phyloP scores from a whole-genome alignment of 2,888 invertebrate species.

The Conistra vaccinii region DNA sequence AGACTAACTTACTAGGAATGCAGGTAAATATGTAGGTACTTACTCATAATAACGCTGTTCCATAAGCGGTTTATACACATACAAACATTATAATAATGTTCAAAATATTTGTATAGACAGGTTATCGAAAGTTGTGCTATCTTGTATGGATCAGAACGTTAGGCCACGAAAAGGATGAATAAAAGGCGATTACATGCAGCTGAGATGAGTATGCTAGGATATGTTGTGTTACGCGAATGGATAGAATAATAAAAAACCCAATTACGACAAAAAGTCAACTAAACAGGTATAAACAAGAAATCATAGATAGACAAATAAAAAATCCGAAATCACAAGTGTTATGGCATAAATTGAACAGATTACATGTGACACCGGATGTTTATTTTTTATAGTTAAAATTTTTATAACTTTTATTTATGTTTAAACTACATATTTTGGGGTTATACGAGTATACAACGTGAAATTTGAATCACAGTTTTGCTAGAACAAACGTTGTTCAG shows the following conservation, averaged over 20 bases:
- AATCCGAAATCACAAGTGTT: too few relatives aligned
- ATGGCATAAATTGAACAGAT: too few relatives aligned
- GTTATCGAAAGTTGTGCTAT: not conserved
- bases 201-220: not conserved
- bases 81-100: not conserved
- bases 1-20: conserved; percentile 5
- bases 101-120: conserved; percentile 16
- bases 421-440: too few relatives aligned
- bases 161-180: not conserved
- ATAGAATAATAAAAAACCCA: not conserved
- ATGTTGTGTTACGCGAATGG: not conserved
- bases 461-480: too few relatives aligned
- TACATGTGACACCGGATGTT: too few relatives aligned
- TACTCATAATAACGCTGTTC: conserved; percentile 14
- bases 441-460: too few relatives aligned
- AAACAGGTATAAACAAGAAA: too few relatives aligned
- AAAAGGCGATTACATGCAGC: not conserved
- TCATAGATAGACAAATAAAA: too few relatives aligned
- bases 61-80: not conserved
- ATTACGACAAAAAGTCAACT: too few relatives aligned
- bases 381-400: too few relatives aligned
- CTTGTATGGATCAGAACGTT: not conserved
- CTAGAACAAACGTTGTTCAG: too few relatives aligned
- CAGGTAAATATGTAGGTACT: conserved; percentile 1
- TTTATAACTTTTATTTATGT: too few relatives aligned